Base-by-base conservation (phyloP, 2,797 vertebrate species). In the Microctenopoma lineatum region DNA sequence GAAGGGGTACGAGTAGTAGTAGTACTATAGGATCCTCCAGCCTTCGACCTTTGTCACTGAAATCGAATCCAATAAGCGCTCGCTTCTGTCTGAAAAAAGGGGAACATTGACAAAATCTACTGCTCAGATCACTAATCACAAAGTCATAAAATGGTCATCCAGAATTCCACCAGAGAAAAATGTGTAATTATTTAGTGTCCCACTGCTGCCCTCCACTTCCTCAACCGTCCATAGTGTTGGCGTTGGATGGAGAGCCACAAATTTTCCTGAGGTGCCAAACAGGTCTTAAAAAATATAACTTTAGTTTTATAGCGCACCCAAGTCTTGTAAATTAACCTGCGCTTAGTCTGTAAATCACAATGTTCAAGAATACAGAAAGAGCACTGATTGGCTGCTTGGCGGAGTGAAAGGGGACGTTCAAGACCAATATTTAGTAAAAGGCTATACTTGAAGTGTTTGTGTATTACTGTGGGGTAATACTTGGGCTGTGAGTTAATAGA, bases 111-210 rank as follows among this genome's bases (percentile, higher is more conserved):
- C 18, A 38, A 39, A 65, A 44, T 62, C 36, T 51, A 39, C 66
- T 34, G n/a, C 67, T 66, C 50, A 21, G 15, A 21, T 57, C 18
- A 1, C 45, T 70, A 80, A 74, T 81, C 66, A 68, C 45, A 45
- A 55, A 59, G 60, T 74, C 65, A 79, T 84, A 58, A 80, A 80
- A 75, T 69, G 59, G 77, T 84, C 54, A 54, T 45, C 46, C 18
- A 7, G 57, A 80, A 63, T 53, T 32, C 64, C 57, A 21, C 64
- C 26, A 4, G 71, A 46, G 65, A 54, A 51, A 77, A 80, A 64
- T 16, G 25, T 69, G 55, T 55, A 27, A 75, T 70, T 76, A 81
- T 79, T 67, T 61, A 66, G n/a, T n/a, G 62, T 52, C 15, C 39
- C 59, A 53, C 16, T 13, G 41, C 60, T 55, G 68, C 59, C 44